Evolutionary conservation across 1,140 invertebrate genomes (phyloP), one percentile per base, ranked within the genome.

Genomic region (Leptinotarsa undecemlineata): DNA sequence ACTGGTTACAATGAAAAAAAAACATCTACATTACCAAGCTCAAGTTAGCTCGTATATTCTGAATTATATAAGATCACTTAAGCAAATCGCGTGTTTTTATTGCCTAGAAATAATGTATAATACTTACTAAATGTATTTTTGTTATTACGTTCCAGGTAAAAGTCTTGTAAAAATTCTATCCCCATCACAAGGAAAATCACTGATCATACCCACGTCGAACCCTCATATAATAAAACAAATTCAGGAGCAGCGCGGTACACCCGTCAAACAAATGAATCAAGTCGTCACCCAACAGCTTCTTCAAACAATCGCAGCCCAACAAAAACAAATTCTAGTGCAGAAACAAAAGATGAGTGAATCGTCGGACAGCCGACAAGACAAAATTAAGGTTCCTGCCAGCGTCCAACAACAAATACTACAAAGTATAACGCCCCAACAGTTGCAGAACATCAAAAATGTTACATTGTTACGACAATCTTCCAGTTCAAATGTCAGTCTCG

Each of bases 121-220:
- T 42, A 42, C 4, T 11, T 8, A 42, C 5, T 42, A 42, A 42
- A 42, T 42, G 8, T 42, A 42, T 42, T 11, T 42, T 11, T 42
- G 8, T 42, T 57, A 14, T 57, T 21, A 19, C 20, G 21, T 20
- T 15, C 17, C 63, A 70, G 68, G 68, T 70, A 84, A 84, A 73
- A 79, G 79, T 70, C 71, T 85, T 48, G 83, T 85, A 3, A 85
- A 84, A 82, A 84, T 85, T 68, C 75, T 85, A 68, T 83, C 82
- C 11, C 79, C 83, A 6, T 81, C 79, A 47, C 82, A 82, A 72
- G 78, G 80, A 3, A 85, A 85, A 75, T 83, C 81, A 5, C 66
- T 85, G 17, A 84, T 85, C 14, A 81, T 82, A 48, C 82, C 82
- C 33, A 78, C 82, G 19, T 78, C 74, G 26, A 78, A 77, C 57